Evolutionary conservation across 2,113 vertebrate species (phyloP), one percentile per base, ranked within the genome.

Genomic region (Monarcha castaneiventris): DNA sequence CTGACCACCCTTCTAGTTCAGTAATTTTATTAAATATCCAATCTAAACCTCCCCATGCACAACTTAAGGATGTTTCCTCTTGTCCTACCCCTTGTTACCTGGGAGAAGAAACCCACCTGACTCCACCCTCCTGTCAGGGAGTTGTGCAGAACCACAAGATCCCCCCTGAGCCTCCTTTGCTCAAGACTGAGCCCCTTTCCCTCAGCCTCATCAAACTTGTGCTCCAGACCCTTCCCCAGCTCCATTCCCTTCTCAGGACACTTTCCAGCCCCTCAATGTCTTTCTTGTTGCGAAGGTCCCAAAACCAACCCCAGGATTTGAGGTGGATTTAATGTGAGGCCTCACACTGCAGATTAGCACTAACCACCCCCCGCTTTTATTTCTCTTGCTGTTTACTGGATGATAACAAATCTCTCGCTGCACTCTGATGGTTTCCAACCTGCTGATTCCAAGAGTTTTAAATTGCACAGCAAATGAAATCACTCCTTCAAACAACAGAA

Each of bases 291-390:
- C 11, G 19, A 48, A n/a, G 23, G 7, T 33, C 15, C 29, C n/a
- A 56, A 64, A 84, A 55, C 2, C 8, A n/a, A n/a, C 13, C 15
- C 29, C 69, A 41, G 39, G 82, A 56, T 48, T n/a, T 0, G 5
- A n/a, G n/a, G 10, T 66, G 27, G 12, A 55, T 77, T 43, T 30
- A 10, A 49, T 19, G 10, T 39, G n/a, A 29, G 43, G 33, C 18
- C 39, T 84, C 75, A 33, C 21, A 13, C 16, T 59, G 23, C 39
- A 67, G 29, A 30, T 37, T 10, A 72, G 4, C 20, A 30, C 32
- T 16, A 29, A 35, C 61, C 25, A 7, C 9, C 11, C 7, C 0
- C 11, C 9, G 0, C 7, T 16, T 51, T 35, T 67, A 10, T 46
- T 83, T 55, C 33, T 76, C 44, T 43, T 25, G 25, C 16, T 46